Conservation (phyloP, 2,797 vertebrate species). For the Hapalemur alaotrensis region DNA sequence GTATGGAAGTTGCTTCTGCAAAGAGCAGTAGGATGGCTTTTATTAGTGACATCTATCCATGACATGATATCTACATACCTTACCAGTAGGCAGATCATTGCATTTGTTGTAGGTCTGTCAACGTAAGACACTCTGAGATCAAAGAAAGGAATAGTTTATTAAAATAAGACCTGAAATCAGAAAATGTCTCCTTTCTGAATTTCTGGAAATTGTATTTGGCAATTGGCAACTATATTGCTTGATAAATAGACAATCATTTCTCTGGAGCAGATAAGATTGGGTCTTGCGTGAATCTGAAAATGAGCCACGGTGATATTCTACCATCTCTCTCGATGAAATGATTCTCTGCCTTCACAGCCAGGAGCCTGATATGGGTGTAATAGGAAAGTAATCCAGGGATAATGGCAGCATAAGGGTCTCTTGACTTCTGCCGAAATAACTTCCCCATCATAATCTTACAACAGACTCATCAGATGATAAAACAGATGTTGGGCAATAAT, state of each 20-base stretch:
- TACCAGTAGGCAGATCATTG: background rate
- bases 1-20: background rate
- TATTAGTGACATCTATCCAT: background rate
- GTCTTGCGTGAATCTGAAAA: background rate
- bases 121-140: background rate
- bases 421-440: constrained; percentile 49
- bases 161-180: constrained; percentile 27
- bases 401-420: background rate
- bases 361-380: background rate
- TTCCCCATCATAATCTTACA: constrained; percentile 39
- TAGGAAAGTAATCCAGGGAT: constrained; percentile 36
- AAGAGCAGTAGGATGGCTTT: background rate
- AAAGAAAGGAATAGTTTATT: constrained; percentile 16
- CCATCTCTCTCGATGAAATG: background rate
- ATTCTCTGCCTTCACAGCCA: background rate
- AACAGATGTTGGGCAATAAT: constrained; percentile 70
- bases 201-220: background rate
- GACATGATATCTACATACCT: background rate
- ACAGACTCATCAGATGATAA: constrained; percentile 61
- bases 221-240: background rate
- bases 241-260: background rate
- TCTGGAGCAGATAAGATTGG: background rate
- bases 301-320: background rate
- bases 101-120: background rate
- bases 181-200: constrained; percentile 14